Base-by-base conservation (phyloP, 1,140 invertebrate species). In the Ptiloglossa arizonensis region DNA sequence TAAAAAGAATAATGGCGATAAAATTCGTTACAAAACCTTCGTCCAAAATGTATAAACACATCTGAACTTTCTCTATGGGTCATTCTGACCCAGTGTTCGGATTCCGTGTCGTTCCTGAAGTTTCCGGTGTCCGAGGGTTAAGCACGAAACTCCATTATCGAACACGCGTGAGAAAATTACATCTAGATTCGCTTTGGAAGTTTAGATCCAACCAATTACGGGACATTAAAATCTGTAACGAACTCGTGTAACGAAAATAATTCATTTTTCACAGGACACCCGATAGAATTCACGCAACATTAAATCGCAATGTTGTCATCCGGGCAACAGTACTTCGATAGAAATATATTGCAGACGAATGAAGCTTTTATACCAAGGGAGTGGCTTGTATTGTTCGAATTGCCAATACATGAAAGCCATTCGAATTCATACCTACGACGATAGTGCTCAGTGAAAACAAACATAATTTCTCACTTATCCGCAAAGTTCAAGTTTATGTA, bases 211-310 rank as follows among this genome's bases (percentile, higher is more conserved):
- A 2, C 3, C 11, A 4, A 6, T 13, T 19, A 13, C 46, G 27
- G 19, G 13, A 27, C 19, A 41, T 29, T 24, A 56, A n/a, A 17
- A 41, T 19, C 27, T 19, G 22, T 5, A 27, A 5, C 17, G 22
- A 38, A 38, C 8, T 22, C 4, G 15, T 11, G 27, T 9, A 29
- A 48, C 32, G 38, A 4, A 8, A 32, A 8, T 56, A n/a, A n/a
- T 5, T 27, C 22, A 13, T 41, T 56, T 15, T 24, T 56, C 4
- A 4, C 35, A 17, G 2, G 22, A 8, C 44, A 9, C 44, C 27
- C 44, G 17, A 19, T 52, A 41, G 38, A 79, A 64, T 74, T 79
- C 44, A 68, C 54, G 62, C 71, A 19, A 74, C 38, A 67, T 17
- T 59, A 41, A 59, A 15, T 52, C 48, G 54, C 8, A 63, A 17